Base-by-base conservation (phyloP, 2,888 invertebrate genomes). In the Dendrolimus houi region DNA sequence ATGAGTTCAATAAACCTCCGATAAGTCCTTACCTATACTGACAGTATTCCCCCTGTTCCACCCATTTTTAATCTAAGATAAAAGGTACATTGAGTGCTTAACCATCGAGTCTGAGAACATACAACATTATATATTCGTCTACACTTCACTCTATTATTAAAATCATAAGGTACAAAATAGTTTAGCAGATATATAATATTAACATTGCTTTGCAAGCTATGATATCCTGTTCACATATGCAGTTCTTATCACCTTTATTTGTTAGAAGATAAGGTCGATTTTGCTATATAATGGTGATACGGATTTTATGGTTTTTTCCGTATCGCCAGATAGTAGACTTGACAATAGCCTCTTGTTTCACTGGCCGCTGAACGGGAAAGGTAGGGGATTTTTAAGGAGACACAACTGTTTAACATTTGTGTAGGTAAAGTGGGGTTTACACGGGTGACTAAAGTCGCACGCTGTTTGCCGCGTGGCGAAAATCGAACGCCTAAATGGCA, bases 31-130 rank as follows among this genome's bases (percentile, higher is more conserved):
- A 12, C 47, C 47, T 47, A 47, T 12, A 47, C 29, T 29, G 29
- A 29, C 29, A 29, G 29, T 29, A 29, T 29, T 47, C 47, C 47
- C 47, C 47, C 12, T 47, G 29, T 29, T 29, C 68, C 71, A 74
- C 77, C 80, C 73, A 74, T 85, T 88, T 87, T 87, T 87, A 87
- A 88, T 88, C 88, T 87, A 75, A 87, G 87, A 87, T 88, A 88
- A 87, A 87, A 84, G 83, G 81, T 84, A 83, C 83, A 87, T 87
- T 84, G 87, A 87, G 85, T 84, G 77, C 85, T 83, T 85, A 86
- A 84, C 83, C 81, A 76, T 81, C 82, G 73, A 74, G 78, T 78
- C 79, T 77, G 68, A 68, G 64, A 17, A 52, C 17, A 41, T 47
- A 9, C 47, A 47, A 47, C 29, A 3, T 8, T 47, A 9, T 10